Evolutionary conservation across 2,888 invertebrate species (phyloP), one percentile per base, ranked within the genome.

Genomic region (Steinernema scapterisci): DNA sequence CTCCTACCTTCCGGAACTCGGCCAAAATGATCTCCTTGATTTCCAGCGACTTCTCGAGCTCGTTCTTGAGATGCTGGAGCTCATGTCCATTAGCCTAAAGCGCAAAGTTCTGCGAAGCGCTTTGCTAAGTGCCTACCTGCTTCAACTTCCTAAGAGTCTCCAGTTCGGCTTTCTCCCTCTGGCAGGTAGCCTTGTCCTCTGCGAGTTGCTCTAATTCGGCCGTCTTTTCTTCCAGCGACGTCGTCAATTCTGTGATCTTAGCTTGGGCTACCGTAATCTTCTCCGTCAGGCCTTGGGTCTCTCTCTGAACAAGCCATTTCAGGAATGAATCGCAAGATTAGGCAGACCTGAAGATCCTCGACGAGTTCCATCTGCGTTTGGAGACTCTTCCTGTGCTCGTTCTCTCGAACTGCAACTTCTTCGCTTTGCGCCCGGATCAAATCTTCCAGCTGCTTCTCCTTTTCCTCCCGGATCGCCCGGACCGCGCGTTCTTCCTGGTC

Each of bases 381-480:
- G 31, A 63, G 63, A 9, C 16, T 19, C 11, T 16, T n/a, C 19
- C 38, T 6, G 31, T 31, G 16, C n/a, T 63, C 31, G 11, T 16
- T n/a, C 7, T 27, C 63, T 25, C 21, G 63, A 7, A 16, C 31
- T 25, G 9, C 63, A 6, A 31, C 6, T 31, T 63, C 63, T 27
- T 25, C 25, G 27, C 63, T 31, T 27, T 31, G 31, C 31, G 63
- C 63, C 9, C 31, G 27, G 1, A 16, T n/a, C 38, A 63, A 2
- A 16, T 63, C 25, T 25, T 63, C 63, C 25, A 63, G 19, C 16
- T 63, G 63, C 9, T n/a, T 27, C 38, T 63, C 63, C 31, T 63
- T 63, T 9, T 63, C 63, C 16, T 63, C 31, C 2, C 63, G 63
- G 31, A 63, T 6, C 31, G 9, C 16, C 2, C 31, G 27, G 2